Percentiles rank a stretch among this genome's conserved stretches.
These are phyloP conservation scores for Silurus aristotelis DNA, from an alignment of 2,797 vertebrate species.

Conservation along the genomic window DNA sequence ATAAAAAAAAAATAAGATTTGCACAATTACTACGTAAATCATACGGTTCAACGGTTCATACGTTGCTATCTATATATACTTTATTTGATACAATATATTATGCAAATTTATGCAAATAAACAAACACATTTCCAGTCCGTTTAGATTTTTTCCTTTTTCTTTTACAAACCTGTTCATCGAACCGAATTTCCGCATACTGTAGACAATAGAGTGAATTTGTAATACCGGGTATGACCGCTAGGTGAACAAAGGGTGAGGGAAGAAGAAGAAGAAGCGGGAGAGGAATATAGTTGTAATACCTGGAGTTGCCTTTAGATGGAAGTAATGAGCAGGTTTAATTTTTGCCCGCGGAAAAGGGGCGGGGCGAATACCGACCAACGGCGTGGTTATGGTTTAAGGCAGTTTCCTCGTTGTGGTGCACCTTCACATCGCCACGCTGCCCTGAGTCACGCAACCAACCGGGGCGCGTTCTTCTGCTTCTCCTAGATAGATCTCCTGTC, in stretches of 20 bases:
- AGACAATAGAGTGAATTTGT: background rate
- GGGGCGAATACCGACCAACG: background rate
- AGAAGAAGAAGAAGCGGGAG: too few species aligned
- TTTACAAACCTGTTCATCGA: background rate
- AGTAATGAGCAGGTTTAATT: background rate
- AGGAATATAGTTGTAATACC: background rate
- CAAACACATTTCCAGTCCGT: background rate
- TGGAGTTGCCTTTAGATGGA: background rate
- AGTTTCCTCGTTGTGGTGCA: background rate
- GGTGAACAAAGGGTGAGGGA: background rate
- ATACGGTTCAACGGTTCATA: too few species aligned
- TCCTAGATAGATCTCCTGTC: too few species aligned
- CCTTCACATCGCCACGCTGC: constrained; percentile 6
- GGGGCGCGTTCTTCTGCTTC: background rate
- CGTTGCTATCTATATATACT: too few species aligned
- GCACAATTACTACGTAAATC: too few species aligned
- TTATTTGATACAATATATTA: background rate
- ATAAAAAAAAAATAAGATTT: too few species aligned
- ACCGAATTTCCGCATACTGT: background rate
- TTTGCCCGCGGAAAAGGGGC: background rate
- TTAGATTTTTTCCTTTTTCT: background rate
- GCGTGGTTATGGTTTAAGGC: background rate
- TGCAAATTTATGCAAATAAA: background rate
- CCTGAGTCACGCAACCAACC: background rate
- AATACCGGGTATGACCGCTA: background rate